Conservation (phyloP, 2,113 vertebrate genomes). For the Gobius niger region DNA sequence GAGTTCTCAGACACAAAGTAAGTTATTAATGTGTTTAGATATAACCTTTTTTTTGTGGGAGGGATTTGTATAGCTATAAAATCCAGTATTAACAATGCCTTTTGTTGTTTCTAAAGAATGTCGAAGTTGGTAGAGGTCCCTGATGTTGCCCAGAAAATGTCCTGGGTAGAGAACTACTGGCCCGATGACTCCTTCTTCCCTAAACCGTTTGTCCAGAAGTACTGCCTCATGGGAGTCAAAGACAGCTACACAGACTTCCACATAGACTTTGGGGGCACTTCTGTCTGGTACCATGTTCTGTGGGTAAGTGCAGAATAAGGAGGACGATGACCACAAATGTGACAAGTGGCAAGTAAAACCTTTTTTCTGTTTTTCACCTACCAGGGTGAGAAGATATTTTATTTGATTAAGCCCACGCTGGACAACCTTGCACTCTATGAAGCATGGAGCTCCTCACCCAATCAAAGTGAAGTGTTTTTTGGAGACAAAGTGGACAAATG, state of each 20-base stretch:
- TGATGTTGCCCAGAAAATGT: conserved; percentile 94
- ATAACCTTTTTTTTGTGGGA: too few relatives aligned
- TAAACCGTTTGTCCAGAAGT: conserved; percentile 99
- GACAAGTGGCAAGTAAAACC: not conserved
- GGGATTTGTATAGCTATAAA: not conserved
- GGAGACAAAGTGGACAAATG: conserved; percentile 84
- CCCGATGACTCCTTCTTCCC: conserved; percentile 98
- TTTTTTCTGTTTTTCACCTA: conserved; percentile 6
- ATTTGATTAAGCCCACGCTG: conserved; percentile 94
- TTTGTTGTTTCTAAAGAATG: conserved; percentile 81
- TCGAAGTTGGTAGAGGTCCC: conserved; percentile 94
- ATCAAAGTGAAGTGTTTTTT: conserved; percentile 98
- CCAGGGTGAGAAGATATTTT: conserved; percentile 98
- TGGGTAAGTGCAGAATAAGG: conserved; percentile 80
- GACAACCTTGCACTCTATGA: conserved; percentile 96
- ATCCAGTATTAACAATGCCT: not conserved
- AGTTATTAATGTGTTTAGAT: conserved; percentile 48
- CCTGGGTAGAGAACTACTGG: conserved; percentile 99
- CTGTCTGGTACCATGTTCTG: conserved; percentile 99
- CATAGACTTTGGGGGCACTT: conserved; percentile 98
- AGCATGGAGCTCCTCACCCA: conserved; percentile 96
- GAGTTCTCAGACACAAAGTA: conserved; percentile 98
- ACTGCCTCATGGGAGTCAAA: conserved; percentile 98
- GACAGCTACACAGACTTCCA: conserved; percentile 99
- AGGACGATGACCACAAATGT: not conserved